These are phyloP conservation scores for Sebastes itinus DNA, from an alignment of 2,797 vertebrate genomes.

Conservation along the genomic window DNA sequence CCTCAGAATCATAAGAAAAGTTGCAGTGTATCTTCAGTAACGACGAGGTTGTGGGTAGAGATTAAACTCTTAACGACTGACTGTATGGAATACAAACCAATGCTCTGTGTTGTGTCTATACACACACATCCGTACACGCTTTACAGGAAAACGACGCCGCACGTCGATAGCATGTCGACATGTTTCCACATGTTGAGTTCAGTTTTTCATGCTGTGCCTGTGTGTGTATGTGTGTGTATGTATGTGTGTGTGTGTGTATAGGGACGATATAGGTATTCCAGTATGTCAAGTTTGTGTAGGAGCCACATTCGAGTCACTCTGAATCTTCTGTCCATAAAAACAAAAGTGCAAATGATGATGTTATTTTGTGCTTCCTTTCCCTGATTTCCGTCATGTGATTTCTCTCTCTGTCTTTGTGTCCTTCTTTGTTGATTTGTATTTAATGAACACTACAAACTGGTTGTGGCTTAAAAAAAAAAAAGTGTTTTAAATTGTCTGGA, in stretches of 20 bases:
- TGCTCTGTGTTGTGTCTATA: slow-evolving; percentile 58
- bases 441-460: slow-evolving; percentile 77
- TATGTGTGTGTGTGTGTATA: slow-evolving; percentile 57
- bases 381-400: slow-evolving; percentile 22
- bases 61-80: slow-evolving; percentile 41
- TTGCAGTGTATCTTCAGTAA: not conserved
- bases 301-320: slow-evolving; percentile 54
- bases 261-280: slow-evolving; percentile 62
- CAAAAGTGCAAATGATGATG: slow-evolving; percentile 50
- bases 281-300: slow-evolving; percentile 50
- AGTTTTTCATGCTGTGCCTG: slow-evolving; percentile 55
- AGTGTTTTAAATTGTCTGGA: slow-evolving; percentile 64
- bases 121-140: slow-evolving; percentile 57
- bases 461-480: slow-evolving; percentile 47
- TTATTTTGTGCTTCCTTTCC: slow-evolving; percentile 49
- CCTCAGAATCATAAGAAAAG: slow-evolving; percentile 8
- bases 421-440: slow-evolving; percentile 65
- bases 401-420: slow-evolving; percentile 28
- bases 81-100: slow-evolving; percentile 43
- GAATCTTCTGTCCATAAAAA: slow-evolving; percentile 60
- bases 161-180: slow-evolving; percentile 42
- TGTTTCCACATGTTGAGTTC: slow-evolving; percentile 61
- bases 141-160: slow-evolving; percentile 46
- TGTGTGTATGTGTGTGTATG: slow-evolving; percentile 64
- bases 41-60: slow-evolving; percentile 17